Conservation (phyloP, 2,113 vertebrate genomes). For the Oreochromis tanganicae region DNA sequence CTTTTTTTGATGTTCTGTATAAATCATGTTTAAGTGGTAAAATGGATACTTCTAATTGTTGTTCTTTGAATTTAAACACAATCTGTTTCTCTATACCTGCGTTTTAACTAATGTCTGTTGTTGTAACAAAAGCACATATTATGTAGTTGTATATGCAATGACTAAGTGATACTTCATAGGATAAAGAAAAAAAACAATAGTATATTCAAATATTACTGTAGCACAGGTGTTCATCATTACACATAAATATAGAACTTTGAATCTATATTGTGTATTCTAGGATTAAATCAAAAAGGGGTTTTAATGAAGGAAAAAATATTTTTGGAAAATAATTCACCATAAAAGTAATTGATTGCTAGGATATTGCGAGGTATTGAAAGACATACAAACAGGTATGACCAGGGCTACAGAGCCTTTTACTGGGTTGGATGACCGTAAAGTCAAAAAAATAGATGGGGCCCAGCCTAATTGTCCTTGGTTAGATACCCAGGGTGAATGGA, state of each 20-base stretch:
- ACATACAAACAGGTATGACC: not conserved
- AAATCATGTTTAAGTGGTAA: not conserved
- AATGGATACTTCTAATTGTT: not conserved
- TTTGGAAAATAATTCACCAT: not conserved
- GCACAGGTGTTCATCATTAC: not conserved
- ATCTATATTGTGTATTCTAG: not conserved
- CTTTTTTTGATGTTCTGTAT: not conserved
- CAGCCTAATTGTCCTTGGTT: conserved; percentile 33
- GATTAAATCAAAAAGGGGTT: not conserved
- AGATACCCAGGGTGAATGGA: conserved; percentile 33
- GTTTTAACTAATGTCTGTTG: not conserved
- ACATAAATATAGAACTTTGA: not conserved
- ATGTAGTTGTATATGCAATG: not conserved
- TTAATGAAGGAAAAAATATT: rapidly evolving
- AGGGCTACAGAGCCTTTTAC: not conserved
- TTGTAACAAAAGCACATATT: not conserved
- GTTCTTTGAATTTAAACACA: not conserved
- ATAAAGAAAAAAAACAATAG: not conserved
- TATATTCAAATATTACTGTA: not conserved
- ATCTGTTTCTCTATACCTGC: not conserved
- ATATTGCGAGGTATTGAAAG: not conserved
- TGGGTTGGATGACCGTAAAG: not conserved
- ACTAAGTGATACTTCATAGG: not conserved
- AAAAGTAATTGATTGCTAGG: not conserved
- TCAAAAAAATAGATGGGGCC: not conserved